phyloP scores from a whole-genome alignment of 2,113 vertebrate genomes.

The Oreotrochilus melanogaster region DNA sequence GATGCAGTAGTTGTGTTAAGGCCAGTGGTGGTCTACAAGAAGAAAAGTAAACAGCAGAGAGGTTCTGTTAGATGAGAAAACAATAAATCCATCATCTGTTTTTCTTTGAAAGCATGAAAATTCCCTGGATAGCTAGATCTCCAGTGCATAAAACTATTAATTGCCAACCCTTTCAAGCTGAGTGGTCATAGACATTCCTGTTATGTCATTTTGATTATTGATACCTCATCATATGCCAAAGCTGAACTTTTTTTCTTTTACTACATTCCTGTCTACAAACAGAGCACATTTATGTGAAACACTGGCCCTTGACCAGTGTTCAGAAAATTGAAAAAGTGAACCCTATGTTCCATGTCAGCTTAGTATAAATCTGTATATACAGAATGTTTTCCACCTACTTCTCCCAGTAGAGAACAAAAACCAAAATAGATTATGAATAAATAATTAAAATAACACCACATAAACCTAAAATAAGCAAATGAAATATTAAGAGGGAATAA shows the following conservation, averaged over 20 bases:
- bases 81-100: neutral
- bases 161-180: neutral
- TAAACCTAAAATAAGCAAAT: neutral
- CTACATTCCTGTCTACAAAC: neutral
- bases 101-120: neutral
- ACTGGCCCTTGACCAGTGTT: neutral
- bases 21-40: slow-evolving; percentile 84
- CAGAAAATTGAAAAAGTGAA: neutral
- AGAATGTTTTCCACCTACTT: neutral
- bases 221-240: neutral
- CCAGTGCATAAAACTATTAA: neutral
- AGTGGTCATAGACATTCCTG: neutral
- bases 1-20: slow-evolving; percentile 97
- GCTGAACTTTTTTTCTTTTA: neutral
- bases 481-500: neutral
- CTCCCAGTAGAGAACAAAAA: neutral
- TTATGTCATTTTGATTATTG: slow-evolving; percentile 7
- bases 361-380: neutral
- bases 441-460: neutral
- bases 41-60: slow-evolving; percentile 37
- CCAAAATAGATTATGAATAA: neutral
- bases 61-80: slow-evolving; percentile 22
- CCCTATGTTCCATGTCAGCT: neutral
- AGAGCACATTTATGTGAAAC: neutral
- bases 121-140: neutral